A percentile compares a stretch with the other conserved stretches of the same genome.
Conservation (phyloP, 2,888 invertebrate genomes). For the Eupithecia insigniata region DNA sequence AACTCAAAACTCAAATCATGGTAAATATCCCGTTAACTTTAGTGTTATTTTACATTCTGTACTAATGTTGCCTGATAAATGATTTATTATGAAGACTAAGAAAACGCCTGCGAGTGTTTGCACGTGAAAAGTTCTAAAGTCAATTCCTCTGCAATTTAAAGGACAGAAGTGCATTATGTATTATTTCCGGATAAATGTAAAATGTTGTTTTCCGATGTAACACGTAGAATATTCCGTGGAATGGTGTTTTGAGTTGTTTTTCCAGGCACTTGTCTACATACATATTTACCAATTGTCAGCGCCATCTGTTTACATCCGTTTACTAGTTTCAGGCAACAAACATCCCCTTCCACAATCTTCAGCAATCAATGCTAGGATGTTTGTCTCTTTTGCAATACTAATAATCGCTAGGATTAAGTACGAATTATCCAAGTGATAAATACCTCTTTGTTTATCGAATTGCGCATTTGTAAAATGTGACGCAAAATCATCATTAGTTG, state of each 20-base stretch:
- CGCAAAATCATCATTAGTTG: neutral
- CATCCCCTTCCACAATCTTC: neutral
- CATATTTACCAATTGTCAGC: neutral
- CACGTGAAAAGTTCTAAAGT: neutral
- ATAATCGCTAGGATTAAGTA: neutral
- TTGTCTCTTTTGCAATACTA: neutral
- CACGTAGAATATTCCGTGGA: neutral
- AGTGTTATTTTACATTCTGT: too few relatives aligned
- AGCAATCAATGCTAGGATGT: neutral
- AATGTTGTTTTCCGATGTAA: neutral
- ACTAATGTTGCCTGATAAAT: too few relatives aligned
- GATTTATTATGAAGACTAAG: too few relatives aligned
- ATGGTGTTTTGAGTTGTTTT: neutral
- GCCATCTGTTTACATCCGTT: neutral
- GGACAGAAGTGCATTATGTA: neutral
- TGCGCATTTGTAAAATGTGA: neutral
- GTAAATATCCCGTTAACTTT: too few relatives aligned
- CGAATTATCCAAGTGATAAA: neutral
- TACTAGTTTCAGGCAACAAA: neutral
- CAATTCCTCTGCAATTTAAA: neutral
- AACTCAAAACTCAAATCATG: too few relatives aligned
- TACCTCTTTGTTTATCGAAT: neutral
- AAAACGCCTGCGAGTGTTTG: too few relatives aligned
- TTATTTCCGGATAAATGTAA: neutral
- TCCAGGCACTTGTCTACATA: neutral